A percentile compares a stretch with the other conserved stretches of the same genome.
Conservation (phyloP, 1,140 invertebrate species). For the Brachionus plicatilis region DNA sequence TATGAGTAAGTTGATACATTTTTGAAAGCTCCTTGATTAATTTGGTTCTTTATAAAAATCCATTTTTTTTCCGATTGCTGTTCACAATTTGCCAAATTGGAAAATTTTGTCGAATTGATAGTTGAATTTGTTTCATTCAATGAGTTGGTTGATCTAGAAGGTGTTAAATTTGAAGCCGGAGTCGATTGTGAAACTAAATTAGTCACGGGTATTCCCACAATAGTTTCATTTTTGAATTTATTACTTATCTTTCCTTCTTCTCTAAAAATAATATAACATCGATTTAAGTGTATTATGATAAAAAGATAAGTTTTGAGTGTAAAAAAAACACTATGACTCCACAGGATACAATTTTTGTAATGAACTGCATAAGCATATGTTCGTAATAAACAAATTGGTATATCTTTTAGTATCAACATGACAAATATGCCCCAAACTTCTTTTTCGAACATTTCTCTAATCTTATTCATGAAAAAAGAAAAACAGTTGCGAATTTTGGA, state of each 20-base stretch:
- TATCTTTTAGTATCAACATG: not conserved
- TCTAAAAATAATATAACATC: slow-evolving; percentile 5
- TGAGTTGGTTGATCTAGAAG: not conserved
- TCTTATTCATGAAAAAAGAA: not conserved
- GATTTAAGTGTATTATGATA: slow-evolving; percentile 8
- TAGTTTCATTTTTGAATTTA: not conserved
- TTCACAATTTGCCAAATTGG: not conserved
- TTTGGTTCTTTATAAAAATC: not conserved
- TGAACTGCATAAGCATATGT: not conserved
- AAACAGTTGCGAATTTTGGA: not conserved
- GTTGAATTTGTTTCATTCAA: not conserved
- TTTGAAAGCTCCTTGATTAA: not conserved
- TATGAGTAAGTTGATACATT: not conserved
- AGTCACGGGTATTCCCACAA: not conserved
- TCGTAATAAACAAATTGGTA: not conserved
- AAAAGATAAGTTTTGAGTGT: not conserved
- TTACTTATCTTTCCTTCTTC: not conserved
- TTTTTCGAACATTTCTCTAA: slow-evolving; percentile 13
- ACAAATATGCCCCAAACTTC: slow-evolving; percentile 20
- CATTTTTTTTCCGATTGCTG: not conserved
- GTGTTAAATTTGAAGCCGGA: not conserved
- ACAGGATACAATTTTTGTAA: not conserved
- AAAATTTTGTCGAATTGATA: not conserved
- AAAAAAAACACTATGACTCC: slow-evolving; percentile 30
- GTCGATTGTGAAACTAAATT: not conserved